A percentile compares a stretch with the other conserved stretches of the same genome.
Conservation (phyloP, 2,797 vertebrate species). For the Salarias fasciatus region DNA sequence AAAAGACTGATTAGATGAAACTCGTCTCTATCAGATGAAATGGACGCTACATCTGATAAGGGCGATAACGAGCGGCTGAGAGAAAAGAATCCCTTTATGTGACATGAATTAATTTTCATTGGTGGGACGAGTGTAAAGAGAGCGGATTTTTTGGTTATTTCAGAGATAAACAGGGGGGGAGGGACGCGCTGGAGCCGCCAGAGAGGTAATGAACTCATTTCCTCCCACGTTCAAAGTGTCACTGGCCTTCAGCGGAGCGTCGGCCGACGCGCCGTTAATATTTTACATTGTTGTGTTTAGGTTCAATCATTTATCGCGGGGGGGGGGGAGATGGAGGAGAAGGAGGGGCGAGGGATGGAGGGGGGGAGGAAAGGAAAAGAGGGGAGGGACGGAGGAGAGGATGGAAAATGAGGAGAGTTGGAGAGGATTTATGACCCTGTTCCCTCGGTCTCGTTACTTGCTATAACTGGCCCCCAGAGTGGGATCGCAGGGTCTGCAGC, state of each 20-base stretch:
- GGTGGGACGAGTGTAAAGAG: slow-evolving; percentile 50
- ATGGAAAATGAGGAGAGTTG: slow-evolving; percentile 62
- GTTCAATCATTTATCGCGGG: slow-evolving; percentile 53
- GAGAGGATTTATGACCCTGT: slow-evolving; percentile 81
- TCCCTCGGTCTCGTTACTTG: slow-evolving; percentile 80
- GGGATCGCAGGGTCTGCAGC: slow-evolving; percentile 69
- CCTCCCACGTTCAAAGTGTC: slow-evolving; percentile 39
- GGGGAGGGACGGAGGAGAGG: slow-evolving; percentile 31
- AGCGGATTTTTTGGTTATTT: slow-evolving; percentile 23
- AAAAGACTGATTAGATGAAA: slow-evolving; percentile 52
- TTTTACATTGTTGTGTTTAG: slow-evolving; percentile 48
- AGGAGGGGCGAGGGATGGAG: slow-evolving; percentile 27
- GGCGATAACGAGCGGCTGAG: slow-evolving; percentile 44
- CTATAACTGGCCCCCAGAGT: slow-evolving; percentile 83
- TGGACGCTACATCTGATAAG: slow-evolving; percentile 69
- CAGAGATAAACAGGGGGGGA: slow-evolving; percentile 3
- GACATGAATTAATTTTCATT: slow-evolving; percentile 70
- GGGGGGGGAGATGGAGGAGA: slow-evolving; percentile 36
- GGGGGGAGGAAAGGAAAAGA: slow-evolving; percentile 21
- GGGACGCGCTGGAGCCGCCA: slow-evolving; percentile 13
- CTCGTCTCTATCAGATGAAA: slow-evolving; percentile 52
- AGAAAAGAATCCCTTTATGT: slow-evolving; percentile 60
- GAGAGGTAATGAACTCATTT: slow-evolving; percentile 51
- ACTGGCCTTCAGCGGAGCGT: slow-evolving; percentile 39
- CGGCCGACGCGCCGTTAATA: slow-evolving; percentile 45